Percentiles rank a stretch among this genome's conserved stretches.
phyloP scores from a whole-genome alignment of 2,797 vertebrate species.

The Pagetopsis macropterus region DNA sequence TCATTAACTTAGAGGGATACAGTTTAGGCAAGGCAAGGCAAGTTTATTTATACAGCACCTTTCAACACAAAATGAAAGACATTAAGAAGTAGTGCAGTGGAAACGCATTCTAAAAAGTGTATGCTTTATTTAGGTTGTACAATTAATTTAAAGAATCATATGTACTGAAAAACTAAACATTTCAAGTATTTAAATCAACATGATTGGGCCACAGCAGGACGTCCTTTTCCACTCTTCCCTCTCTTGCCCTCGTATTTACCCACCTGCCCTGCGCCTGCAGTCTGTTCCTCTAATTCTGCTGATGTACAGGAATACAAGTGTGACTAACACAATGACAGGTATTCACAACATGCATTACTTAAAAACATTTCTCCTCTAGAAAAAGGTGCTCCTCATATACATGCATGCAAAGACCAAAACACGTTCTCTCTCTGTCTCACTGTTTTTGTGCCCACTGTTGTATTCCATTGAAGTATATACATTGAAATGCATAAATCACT shows the following conservation, averaged over 20 bases:
- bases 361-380: constrained; percentile 37
- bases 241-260: constrained; percentile 15
- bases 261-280: constrained; percentile 25
- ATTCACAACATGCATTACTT: constrained; percentile 47
- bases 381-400: constrained; percentile 28
- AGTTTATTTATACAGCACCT: no score
- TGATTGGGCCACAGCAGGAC: neutral
- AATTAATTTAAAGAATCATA: constrained; percentile 1
- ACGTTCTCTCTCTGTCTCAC: constrained; percentile 14
- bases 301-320: constrained; percentile 50
- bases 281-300: constrained; percentile 23
- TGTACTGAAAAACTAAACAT: neutral
- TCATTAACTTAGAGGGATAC: constrained; percentile 5
- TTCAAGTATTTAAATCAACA: neutral
- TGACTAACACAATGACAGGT: constrained; percentile 42
- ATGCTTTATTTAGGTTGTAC: neutral
- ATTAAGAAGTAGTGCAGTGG: no score
- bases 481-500: constrained; percentile 50
- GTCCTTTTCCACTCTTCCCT: neutral
- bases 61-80: no score
- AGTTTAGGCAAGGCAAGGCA: neutral
- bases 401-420: constrained; percentile 9
- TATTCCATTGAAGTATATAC: constrained; percentile 37
- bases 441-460: constrained; percentile 20
- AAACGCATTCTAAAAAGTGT: neutral